A percentile compares a stretch with the other conserved stretches of the same genome.
Conservation (phyloP, 2,113 vertebrate genomes). For the Apodemus sylvaticus region DNA sequence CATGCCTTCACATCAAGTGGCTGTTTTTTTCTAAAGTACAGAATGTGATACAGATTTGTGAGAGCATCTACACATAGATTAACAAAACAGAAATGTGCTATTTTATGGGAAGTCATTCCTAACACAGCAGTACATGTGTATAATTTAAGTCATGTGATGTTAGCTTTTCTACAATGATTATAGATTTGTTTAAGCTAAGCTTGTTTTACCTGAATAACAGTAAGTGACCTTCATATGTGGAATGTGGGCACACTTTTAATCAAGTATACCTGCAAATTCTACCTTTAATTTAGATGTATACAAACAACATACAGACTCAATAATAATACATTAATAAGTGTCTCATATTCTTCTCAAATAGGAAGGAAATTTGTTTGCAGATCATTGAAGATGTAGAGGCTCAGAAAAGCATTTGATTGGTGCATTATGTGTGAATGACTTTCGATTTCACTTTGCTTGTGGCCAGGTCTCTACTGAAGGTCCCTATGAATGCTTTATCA, state of each 20-base stretch:
- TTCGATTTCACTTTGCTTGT: slow-evolving; percentile 30
- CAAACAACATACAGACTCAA: background rate
- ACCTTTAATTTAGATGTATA: background rate
- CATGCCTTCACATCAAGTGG: background rate
- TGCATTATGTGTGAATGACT: background rate
- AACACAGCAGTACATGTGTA: slow-evolving; percentile 43
- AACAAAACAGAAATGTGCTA: slow-evolving; percentile 45
- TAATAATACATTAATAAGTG: background rate
- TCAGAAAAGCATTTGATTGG: background rate
- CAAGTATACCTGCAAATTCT: background rate
- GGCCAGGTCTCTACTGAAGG: background rate
- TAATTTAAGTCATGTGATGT: slow-evolving; percentile 64
- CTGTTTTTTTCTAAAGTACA: background rate
- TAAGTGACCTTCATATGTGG: slow-evolving; percentile 9
- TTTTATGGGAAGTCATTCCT: slow-evolving; percentile 39
- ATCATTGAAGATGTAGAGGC: background rate
- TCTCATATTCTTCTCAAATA: background rate
- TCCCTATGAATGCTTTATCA: background rate
- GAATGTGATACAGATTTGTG: background rate
- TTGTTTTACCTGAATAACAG: slow-evolving; percentile 56
- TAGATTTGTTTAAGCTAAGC: slow-evolving; percentile 53
- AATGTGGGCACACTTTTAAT: background rate
- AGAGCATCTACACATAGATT: background rate
- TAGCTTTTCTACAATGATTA: slow-evolving; percentile 67
- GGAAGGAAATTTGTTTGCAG: background rate